Conservation (phyloP, 1,140 invertebrate species). For the Conus ventricosus region DNA sequence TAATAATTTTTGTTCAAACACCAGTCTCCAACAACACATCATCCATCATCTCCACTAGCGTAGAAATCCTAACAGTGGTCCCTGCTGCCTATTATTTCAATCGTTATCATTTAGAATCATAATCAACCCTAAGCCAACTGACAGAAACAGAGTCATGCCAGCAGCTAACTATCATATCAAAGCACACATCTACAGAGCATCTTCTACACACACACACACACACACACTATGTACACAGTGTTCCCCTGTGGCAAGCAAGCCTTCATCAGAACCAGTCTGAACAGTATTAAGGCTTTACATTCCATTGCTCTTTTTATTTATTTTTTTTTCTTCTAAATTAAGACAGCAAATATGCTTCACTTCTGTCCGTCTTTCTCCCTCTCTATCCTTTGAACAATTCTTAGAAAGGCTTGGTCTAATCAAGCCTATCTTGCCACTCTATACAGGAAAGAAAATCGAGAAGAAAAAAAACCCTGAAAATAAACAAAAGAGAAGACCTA, state of each 20-base stretch:
- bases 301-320: neutral
- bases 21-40: neutral
- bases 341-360: neutral
- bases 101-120: neutral
- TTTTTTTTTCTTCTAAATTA: neutral
- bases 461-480: too few species aligned
- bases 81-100: neutral
- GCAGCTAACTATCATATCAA: neutral
- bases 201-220: neutral
- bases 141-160: conserved; percentile 10
- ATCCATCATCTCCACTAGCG: neutral
- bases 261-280: neutral
- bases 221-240: neutral
- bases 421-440: too few species aligned
- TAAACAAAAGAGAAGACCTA: too few species aligned
- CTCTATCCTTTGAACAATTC: too few species aligned
- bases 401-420: too few species aligned
- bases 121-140: neutral
- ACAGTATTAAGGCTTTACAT: neutral
- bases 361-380: neutral
- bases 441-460: too few species aligned
- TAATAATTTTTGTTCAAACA: neutral
- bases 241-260: neutral
- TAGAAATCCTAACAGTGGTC: neutral
- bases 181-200: neutral